phyloP scores from a whole-genome alignment of 2,113 vertebrate genomes.

The Pollachius pollachius region DNA sequence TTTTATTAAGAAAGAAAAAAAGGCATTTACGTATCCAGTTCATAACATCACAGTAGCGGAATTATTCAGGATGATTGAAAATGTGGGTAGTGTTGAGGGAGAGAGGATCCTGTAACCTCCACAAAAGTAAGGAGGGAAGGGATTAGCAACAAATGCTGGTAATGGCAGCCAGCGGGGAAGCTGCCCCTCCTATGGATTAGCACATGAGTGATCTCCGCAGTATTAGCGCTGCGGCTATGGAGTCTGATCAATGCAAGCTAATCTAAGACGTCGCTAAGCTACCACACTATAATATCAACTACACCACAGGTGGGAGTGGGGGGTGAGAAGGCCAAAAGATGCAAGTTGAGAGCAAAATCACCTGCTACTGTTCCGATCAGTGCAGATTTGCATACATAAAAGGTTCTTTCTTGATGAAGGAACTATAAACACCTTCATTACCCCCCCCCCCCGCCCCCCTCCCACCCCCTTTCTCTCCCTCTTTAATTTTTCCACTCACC shows the following conservation, averaged over 20 bases:
- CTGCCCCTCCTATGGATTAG: constrained; percentile 14
- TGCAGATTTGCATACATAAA: too few relatives aligned
- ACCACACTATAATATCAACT: too few relatives aligned
- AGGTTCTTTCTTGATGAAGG: too few relatives aligned
- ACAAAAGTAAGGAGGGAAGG: constrained; percentile 26
- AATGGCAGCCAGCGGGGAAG: constrained; percentile 25
- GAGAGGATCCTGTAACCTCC: constrained; percentile 32
- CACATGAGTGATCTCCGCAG: constrained; percentile 36
- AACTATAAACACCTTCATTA: constrained; percentile 3
- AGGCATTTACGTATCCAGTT: constrained; percentile 30
- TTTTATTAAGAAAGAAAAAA: too few relatives aligned
- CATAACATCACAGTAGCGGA: constrained; percentile 34
- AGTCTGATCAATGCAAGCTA: constrained; percentile 16
- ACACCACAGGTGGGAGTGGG: too few relatives aligned
- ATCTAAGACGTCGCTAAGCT: too few relatives aligned
- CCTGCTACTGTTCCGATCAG: too few relatives aligned
- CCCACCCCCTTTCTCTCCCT: constrained; percentile 1
- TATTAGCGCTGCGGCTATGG: constrained; percentile 21
- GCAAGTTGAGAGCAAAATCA: too few relatives aligned
- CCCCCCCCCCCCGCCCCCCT: constrained; percentile 6
- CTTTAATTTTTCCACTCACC: constrained; percentile 16
- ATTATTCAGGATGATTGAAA: constrained; percentile 42
- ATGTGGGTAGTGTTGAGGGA: background rate
- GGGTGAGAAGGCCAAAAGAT: too few relatives aligned
- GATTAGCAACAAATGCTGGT: constrained; percentile 41